Evolutionary conservation across 2,797 vertebrate species (phyloP), one percentile per base, ranked within the genome.

Genomic region (Neosalanx taihuensis): DNA sequence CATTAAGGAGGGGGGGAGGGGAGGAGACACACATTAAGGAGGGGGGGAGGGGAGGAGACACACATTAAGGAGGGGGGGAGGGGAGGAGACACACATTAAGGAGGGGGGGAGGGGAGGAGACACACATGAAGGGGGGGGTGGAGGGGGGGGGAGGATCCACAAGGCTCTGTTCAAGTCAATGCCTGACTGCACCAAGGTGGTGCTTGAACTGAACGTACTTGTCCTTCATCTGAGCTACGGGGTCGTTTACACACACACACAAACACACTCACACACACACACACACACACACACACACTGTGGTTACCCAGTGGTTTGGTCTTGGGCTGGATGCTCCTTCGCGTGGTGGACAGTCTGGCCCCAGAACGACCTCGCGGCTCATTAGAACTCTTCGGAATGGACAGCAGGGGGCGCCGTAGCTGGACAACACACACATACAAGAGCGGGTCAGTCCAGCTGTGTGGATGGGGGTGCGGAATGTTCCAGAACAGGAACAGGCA

Each of bases 311-410:
- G 82, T 2, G 95, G 93, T 85, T 95, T 98, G 56, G 92, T 92
- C 83, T 98, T 98, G 26, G 97, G 97, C 85, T 99, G 98, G 89
- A 98, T 95, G 91, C 95, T 98, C 74, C 97, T 89, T 7, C 96
- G 94, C 0, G 97, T 99, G 4, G 98, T 98, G 0, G 98, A 99
- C 3, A 99, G 94, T 18, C 96, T 93, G 12, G 96, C 95, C 67
- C 95, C 96, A 0, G 93, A 94, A 0, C 95, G 94, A 64, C 95
- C 92, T 0, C 93, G 94, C 1, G 92, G 88, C 71, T 99, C 97
- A 0, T 88, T 95, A 17, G 94, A 93, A 3, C 92, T 93, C 88
- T 97, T 98, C 31, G 96, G 97, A 3, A 97, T 95, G 49, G 97
- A 99, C 81, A 99, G 91, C 71, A 99, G 94, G 9, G 96, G 96